phyloP scores from a whole-genome alignment of 2,113 vertebrate species.

The Ptilonorhynchus violaceus region DNA sequence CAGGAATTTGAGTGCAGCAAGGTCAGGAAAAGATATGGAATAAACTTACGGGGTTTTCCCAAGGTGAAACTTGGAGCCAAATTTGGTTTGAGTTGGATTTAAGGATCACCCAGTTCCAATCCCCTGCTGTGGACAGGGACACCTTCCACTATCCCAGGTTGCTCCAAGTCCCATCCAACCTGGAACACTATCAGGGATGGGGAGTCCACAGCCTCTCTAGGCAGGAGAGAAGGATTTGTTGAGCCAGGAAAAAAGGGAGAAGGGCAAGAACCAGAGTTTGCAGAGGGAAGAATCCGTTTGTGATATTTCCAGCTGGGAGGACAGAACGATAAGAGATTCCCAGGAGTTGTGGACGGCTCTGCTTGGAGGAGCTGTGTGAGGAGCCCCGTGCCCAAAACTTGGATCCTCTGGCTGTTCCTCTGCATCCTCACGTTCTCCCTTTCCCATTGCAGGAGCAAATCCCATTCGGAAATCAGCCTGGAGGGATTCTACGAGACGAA shows the following conservation, averaged over 20 bases:
- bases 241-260: neutral
- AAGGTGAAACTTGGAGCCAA: neutral
- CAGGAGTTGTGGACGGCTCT: neutral
- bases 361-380: neutral
- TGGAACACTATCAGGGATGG: neutral
- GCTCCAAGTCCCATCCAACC: neutral
- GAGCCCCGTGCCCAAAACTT: neutral
- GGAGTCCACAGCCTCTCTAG: neutral
- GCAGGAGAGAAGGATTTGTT: neutral
- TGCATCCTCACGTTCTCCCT: neutral
- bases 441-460: slow-evolving; percentile 82
- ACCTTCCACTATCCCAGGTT: neutral
- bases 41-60: neutral
- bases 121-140: neutral
- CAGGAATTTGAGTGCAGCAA: neutral
- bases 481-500: slow-evolving; percentile 94
- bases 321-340: accelerated
- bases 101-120: neutral
- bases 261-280: neutral
- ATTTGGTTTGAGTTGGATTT: neutral
- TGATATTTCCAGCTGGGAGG: neutral
- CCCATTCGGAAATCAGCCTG: slow-evolving; percentile 94
- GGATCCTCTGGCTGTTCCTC: neutral
- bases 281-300: neutral
- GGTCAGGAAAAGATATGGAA: neutral